Conservation (phyloP, 2,888 invertebrate genomes). For the Aphodius granarius region DNA sequence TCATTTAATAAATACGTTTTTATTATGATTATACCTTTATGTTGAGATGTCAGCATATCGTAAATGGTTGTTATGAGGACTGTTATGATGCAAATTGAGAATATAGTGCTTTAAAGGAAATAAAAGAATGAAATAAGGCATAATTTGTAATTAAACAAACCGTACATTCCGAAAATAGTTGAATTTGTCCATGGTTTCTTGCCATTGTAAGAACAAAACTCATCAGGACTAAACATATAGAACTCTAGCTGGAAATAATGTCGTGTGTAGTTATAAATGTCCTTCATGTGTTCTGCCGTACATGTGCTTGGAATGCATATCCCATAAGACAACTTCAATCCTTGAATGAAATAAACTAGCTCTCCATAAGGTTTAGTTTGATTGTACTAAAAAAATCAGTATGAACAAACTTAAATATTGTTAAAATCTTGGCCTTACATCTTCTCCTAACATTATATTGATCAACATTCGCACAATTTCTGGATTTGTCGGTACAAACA, state of each 20-base stretch:
- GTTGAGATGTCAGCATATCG: slow-evolving; percentile 5
- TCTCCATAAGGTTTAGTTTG: slow-evolving; percentile 2
- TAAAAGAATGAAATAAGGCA: not conserved
- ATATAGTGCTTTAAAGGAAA: slow-evolving; percentile 17
- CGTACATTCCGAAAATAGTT: slow-evolving; percentile 22
- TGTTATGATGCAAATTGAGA: not conserved
- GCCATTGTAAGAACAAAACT: slow-evolving; percentile 20
- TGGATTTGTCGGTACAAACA: slow-evolving; percentile 16
- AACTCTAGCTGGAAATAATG: slow-evolving; percentile 14
- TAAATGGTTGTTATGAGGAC: slow-evolving; percentile 16
- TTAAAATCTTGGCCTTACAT: too few species aligned
- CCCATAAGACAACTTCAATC: slow-evolving; percentile 17
- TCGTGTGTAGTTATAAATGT: slow-evolving; percentile 10
- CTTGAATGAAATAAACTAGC: not conserved
- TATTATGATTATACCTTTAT: not conserved
- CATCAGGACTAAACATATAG: slow-evolving; percentile 9
- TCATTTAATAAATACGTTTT: not conserved
- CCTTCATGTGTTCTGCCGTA: slow-evolving; percentile 8
- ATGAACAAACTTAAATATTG: slow-evolving; percentile 1
- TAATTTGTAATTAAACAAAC: not conserved
- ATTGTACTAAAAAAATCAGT: not conserved
- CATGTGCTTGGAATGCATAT: slow-evolving; percentile 22
- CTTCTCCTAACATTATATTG: slow-evolving; percentile 7
- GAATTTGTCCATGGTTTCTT: slow-evolving; percentile 4
- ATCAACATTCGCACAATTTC: not conserved